Conservation (phyloP, 2,113 vertebrate genomes). For the Pelvicachromis taeniatus region DNA sequence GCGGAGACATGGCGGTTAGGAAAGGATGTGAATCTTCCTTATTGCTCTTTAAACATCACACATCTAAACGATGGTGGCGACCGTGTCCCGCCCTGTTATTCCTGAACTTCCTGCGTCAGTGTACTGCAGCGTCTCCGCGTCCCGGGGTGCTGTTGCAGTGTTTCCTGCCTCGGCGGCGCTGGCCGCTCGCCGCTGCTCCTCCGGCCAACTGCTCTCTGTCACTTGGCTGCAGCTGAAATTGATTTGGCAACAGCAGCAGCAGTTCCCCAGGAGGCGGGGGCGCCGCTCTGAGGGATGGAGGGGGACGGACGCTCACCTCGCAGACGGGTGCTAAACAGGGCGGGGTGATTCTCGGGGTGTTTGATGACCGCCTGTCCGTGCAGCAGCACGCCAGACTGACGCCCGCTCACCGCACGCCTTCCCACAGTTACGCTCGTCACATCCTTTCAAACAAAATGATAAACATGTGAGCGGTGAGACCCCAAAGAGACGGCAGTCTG, state of each 20-base stretch:
- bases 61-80: background rate
- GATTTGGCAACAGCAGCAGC: conserved; percentile 28
- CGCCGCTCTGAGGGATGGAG: background rate
- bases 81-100: background rate
- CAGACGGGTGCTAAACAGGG: background rate
- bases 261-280: background rate
- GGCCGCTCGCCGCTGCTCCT: background rate
- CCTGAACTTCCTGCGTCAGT: background rate
- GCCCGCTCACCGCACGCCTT: background rate
- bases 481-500: background rate
- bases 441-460: background rate
- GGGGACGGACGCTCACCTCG: background rate
- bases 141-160: conserved; percentile 10
- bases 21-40: background rate
- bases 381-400: background rate
- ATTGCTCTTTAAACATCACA: background rate
- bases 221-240: conserved; percentile 38
- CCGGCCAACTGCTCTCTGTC: conserved; percentile 37
- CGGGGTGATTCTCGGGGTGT: background rate
- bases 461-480: background rate
- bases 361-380: background rate
- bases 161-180: background rate
- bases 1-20: background rate
- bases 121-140: background rate
- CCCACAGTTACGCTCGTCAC: background rate